A percentile compares a stretch with the other conserved stretches of the same genome.
Conservation (phyloP, 2,888 invertebrate genomes). For the Ophion ventricosus region DNA sequence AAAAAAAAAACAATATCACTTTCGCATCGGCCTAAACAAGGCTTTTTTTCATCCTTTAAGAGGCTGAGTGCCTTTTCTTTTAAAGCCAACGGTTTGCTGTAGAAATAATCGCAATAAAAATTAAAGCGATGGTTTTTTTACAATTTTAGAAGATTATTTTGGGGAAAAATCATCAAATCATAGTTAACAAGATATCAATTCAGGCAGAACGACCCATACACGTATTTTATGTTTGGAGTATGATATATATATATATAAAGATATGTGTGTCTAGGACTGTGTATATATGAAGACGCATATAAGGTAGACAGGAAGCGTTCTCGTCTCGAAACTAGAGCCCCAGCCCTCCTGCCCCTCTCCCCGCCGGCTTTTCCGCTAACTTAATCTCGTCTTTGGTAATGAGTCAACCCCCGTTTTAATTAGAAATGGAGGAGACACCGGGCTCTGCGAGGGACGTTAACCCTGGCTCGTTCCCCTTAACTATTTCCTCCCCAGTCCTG, state of each 20-base stretch:
- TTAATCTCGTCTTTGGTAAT: slow-evolving; percentile 75
- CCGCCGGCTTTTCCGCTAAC: slow-evolving; percentile 56
- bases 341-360: not conserved
- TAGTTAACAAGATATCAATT: not conserved
- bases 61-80: not conserved
- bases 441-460: slow-evolving; percentile 63
- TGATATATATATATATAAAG: not conserved
- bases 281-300: slow-evolving; percentile 33
- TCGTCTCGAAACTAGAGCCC: slow-evolving; percentile 18
- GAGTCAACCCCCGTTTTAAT: slow-evolving; percentile 77
- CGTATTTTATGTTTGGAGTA: not conserved
- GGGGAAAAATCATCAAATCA: not conserved
- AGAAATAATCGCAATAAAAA: not conserved
- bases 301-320: slow-evolving; percentile 34
- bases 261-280: not conserved
- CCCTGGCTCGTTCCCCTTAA: slow-evolving; percentile 66
- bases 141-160: not conserved
- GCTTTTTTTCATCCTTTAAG: too few relatives aligned
- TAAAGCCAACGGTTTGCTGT: not conserved
- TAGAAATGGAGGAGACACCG: slow-evolving; percentile 70
- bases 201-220: not conserved
- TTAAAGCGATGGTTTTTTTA: not conserved
- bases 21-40: too few relatives aligned
- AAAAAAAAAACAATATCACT: too few relatives aligned
- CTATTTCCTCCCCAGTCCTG: slow-evolving; percentile 47